Evolutionary conservation across 2,113 vertebrate species (phyloP).

Genomic region (Dascyllus trimaculatus): DNA sequence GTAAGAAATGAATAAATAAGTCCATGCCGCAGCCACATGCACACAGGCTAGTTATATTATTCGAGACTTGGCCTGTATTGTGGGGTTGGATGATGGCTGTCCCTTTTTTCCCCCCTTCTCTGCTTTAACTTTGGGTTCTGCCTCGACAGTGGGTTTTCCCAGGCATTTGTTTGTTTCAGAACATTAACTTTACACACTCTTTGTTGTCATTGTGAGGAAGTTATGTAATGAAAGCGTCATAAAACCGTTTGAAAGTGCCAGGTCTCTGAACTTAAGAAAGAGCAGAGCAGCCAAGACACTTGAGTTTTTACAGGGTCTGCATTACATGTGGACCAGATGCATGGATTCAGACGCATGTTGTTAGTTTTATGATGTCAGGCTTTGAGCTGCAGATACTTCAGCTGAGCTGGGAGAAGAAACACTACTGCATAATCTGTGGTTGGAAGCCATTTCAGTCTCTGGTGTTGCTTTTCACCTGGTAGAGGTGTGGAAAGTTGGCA

Average conservation of each 20-base stretch:
- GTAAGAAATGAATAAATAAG: background rate
- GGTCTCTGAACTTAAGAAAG: slow-evolving; percentile 75
- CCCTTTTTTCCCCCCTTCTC: background rate
- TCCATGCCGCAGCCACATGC: background rate
- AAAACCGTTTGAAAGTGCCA: slow-evolving; percentile 79
- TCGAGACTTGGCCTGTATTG: slow-evolving; percentile 2
- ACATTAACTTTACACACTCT: slow-evolving; percentile 85
- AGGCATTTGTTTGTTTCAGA: slow-evolving; percentile 81
- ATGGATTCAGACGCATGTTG: slow-evolving; percentile 74
- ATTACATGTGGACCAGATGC: slow-evolving; percentile 62
- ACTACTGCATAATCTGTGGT: slow-evolving; percentile 46
- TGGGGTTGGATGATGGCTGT: background rate
- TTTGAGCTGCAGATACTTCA: slow-evolving; percentile 70
- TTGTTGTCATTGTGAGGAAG: slow-evolving; percentile 80
- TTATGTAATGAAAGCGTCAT: slow-evolving; percentile 82
- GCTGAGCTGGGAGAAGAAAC: slow-evolving; percentile 47
- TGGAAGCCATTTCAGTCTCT: slow-evolving; percentile 53
- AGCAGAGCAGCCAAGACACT: slow-evolving; percentile 72
- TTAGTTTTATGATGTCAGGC: slow-evolving; percentile 80
- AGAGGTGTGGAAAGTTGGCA: slow-evolving; percentile 63
- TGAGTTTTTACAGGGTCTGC: slow-evolving; percentile 72
- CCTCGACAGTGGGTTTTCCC: slow-evolving; percentile 48
- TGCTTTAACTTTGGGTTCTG: slow-evolving; percentile 54
- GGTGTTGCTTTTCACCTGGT: slow-evolving; percentile 54
- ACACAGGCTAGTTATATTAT: background rate